phyloP scores from a whole-genome alignment of 2,113 vertebrate genomes.

The Monopterus albus region DNA sequence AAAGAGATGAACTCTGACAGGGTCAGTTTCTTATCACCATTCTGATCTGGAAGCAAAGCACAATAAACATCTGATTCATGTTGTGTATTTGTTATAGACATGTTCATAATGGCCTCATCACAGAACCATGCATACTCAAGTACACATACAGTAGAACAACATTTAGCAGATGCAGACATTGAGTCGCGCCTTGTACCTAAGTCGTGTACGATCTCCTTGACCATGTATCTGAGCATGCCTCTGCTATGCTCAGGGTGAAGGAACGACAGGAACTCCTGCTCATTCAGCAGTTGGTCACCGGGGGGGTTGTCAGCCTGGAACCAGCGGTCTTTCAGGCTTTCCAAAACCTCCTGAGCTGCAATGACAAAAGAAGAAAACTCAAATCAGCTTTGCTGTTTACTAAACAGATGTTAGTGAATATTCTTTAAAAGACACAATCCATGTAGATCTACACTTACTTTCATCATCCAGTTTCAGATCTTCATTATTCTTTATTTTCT shows the following conservation, averaged over 20 bases:
- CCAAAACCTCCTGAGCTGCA: constrained; percentile 94
- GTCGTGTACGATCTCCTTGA: constrained; percentile 94
- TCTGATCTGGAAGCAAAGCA: constrained; percentile 84
- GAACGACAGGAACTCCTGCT: constrained; percentile 95
- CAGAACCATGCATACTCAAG: too few species aligned
- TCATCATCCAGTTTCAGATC: constrained; percentile 96
- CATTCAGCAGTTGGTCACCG: constrained; percentile 88
- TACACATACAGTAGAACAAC: too few species aligned
- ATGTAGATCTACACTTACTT: constrained; percentile 87
- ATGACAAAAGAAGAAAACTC: neutral
- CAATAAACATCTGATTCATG: neutral
- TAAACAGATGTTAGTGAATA: too few species aligned
- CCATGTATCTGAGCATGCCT: constrained; percentile 97
- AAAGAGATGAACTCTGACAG: constrained; percentile 94
- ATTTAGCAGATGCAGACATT: too few species aligned
- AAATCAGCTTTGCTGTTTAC: too few species aligned
- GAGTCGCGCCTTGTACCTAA: constrained; percentile 82
- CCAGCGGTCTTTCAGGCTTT: constrained; percentile 97
- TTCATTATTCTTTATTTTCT: constrained; percentile 91
- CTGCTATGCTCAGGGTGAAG: constrained; percentile 95
- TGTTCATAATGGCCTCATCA: neutral
- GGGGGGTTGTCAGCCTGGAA: constrained; percentile 95
- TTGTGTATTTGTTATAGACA: neutral
- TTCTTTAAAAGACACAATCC: too few species aligned
- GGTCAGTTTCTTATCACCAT: constrained; percentile 90